phyloP scores from a whole-genome alignment of 2,797 vertebrate species.

The Eptatretus atami region DNA sequence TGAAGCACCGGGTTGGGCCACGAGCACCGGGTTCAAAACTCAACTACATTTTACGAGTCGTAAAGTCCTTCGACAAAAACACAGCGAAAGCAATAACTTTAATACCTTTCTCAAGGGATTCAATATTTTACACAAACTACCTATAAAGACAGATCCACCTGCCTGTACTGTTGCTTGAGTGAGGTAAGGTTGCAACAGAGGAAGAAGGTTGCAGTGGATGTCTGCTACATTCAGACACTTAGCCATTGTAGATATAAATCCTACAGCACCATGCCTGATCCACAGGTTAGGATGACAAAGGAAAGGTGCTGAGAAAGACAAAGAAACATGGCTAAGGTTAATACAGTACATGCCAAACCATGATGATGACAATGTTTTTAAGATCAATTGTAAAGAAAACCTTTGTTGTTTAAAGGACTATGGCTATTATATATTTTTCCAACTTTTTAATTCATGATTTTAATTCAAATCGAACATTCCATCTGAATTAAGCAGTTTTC shows the following conservation, averaged over 20 bases:
- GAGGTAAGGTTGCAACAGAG: conserved; percentile 60
- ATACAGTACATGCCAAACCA: no score
- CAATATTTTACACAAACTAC: not conserved
- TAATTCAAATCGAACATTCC: not conserved
- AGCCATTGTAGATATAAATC: conserved; percentile 77
- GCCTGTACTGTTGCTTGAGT: conserved; percentile 84
- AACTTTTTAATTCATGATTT: not conserved
- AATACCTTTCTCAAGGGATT: no score
- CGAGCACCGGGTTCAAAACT: no score
- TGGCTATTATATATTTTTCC: no score
- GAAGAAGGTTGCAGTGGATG: conserved; percentile 90
- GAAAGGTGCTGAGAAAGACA: conserved; percentile 34
- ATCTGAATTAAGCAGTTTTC: not conserved
- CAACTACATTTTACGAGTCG: no score
- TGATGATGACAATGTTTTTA: no score
- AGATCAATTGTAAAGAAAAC: no score
- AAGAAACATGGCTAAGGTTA: no score
- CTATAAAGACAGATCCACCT: conserved; percentile 5
- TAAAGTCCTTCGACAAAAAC: no score
- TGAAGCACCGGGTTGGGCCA: no score
- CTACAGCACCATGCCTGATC: conserved; percentile 82
- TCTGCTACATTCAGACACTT: conserved; percentile 77
- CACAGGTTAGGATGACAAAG: conserved; percentile 81
- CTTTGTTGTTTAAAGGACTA: no score
- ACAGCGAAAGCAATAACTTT: no score